These are phyloP conservation scores for Mythimna loreyi DNA, from an alignment of 2,888 invertebrate genomes.

Conservation along the genomic window DNA sequence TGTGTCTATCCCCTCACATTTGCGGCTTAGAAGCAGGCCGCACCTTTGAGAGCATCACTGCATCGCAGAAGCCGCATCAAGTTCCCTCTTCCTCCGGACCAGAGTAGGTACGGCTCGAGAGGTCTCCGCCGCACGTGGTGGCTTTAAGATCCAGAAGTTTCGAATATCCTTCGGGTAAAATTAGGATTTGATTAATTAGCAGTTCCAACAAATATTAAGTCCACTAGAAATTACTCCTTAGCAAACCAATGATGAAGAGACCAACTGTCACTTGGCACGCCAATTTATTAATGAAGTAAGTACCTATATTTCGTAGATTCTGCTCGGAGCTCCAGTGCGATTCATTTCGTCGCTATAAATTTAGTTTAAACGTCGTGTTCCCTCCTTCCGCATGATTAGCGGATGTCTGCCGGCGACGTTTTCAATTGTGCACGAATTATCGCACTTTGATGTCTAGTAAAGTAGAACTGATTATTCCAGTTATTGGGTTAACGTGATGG, in stretches of 20 bases:
- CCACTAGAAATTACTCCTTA: slow-evolving; percentile 5
- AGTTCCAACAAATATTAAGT: not conserved
- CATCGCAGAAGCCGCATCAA: too few relatives aligned
- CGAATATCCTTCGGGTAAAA: too few relatives aligned
- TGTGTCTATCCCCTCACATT: too few relatives aligned
- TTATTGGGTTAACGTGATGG: slow-evolving; percentile 43
- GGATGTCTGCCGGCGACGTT: slow-evolving; percentile 74
- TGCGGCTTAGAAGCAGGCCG: too few relatives aligned
- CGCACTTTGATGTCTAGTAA: slow-evolving; percentile 63
- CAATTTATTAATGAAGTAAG: slow-evolving; percentile 67
- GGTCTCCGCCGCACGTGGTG: too few relatives aligned
- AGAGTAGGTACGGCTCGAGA: too few relatives aligned
- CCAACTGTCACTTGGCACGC: slow-evolving; percentile 63
- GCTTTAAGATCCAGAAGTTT: too few relatives aligned
- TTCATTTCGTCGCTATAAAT: slow-evolving; percentile 76
- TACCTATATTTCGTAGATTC: slow-evolving; percentile 60
- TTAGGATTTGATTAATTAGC: too few relatives aligned
- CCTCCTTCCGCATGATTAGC: slow-evolving; percentile 77
- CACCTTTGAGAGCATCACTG: too few relatives aligned
- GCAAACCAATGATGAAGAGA: slow-evolving; percentile 50
- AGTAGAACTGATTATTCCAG: slow-evolving; percentile 46
- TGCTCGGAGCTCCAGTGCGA: slow-evolving; percentile 62
- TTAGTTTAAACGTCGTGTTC: slow-evolving; percentile 71
- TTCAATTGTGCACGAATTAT: slow-evolving; percentile 71
- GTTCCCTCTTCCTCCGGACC: too few relatives aligned